phyloP scores from a whole-genome alignment of 2,797 vertebrate genomes.

The Florisuga fusca region DNA sequence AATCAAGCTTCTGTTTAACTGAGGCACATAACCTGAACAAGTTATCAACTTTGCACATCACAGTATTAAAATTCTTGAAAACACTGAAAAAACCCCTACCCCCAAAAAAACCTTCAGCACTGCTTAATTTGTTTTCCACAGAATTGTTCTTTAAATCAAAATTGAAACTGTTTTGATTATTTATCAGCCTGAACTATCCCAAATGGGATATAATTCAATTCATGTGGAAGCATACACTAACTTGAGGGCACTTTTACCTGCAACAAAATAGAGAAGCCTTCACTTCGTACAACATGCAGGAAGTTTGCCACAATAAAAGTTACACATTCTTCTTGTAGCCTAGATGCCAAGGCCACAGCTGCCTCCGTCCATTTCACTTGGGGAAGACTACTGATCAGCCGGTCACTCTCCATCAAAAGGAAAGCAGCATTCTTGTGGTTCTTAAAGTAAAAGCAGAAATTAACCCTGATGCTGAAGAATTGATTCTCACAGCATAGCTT shows the following conservation, averaged over 20 bases:
- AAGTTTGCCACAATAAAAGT: slow-evolving; percentile 85
- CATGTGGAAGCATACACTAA: background rate
- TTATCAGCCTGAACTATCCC: background rate
- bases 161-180: background rate
- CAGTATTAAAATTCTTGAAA: background rate
- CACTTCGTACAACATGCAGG: slow-evolving; percentile 80
- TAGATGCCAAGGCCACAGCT: slow-evolving; percentile 82
- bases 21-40: background rate
- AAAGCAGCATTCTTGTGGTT: slow-evolving; percentile 86
- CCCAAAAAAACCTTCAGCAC: background rate
- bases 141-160: background rate
- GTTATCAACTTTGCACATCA: background rate
- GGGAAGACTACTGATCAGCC: slow-evolving; percentile 88
- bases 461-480: slow-evolving; percentile 11
- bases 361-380: slow-evolving; percentile 93
- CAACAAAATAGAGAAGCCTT: slow-evolving; percentile 86
- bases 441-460: slow-evolving; percentile 77
- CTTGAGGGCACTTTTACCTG: slow-evolving; percentile 79
- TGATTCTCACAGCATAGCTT: slow-evolving; percentile 16
- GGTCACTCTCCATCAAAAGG: slow-evolving; percentile 89
- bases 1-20: background rate
- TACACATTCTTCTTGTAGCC: slow-evolving; percentile 88
- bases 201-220: background rate
- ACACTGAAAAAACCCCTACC: background rate
- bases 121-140: background rate